Conservation (phyloP, 2,888 invertebrate species). For the Ormyrus pomaceus region DNA sequence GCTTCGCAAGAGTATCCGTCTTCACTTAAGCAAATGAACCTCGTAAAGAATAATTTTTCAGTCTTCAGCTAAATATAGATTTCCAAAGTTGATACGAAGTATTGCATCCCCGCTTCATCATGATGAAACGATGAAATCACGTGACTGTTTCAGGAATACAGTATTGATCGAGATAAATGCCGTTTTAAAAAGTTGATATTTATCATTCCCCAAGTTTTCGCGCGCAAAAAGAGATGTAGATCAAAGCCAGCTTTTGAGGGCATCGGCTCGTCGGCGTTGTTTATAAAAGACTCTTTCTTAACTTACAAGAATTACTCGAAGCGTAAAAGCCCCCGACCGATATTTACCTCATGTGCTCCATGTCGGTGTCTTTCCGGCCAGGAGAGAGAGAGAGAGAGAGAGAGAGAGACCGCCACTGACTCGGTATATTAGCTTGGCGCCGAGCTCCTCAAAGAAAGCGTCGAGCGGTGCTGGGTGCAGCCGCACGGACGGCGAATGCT, state of each 20-base stretch:
- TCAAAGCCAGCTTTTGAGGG: constrained; percentile 37
- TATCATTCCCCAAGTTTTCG: too few species aligned
- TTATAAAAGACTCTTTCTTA: constrained; percentile 37
- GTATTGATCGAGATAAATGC: too few species aligned
- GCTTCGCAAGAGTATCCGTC: too few species aligned
- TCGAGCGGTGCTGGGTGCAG: constrained; percentile 55
- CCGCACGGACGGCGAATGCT: constrained; percentile 71
- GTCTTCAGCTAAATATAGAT: too few species aligned
- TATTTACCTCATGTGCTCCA: constrained; percentile 55
- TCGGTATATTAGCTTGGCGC: background rate
- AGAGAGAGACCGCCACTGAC: background rate
- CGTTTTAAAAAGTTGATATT: too few species aligned
- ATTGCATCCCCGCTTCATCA: too few species aligned
- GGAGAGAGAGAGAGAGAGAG: background rate
- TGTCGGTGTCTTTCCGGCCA: constrained; percentile 22
- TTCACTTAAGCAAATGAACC: too few species aligned
- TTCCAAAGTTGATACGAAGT: too few species aligned
- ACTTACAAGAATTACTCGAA: background rate
- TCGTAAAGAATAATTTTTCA: too few species aligned
- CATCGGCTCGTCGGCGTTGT: constrained; percentile 46
- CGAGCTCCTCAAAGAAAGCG: background rate
- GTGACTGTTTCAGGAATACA: too few species aligned
- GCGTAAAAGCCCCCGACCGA: background rate
- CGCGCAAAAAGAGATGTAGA: constrained; percentile 20
- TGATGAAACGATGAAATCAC: too few species aligned